Conservation (phyloP, 2,113 vertebrate genomes). For the Bostrychus sinensis region DNA sequence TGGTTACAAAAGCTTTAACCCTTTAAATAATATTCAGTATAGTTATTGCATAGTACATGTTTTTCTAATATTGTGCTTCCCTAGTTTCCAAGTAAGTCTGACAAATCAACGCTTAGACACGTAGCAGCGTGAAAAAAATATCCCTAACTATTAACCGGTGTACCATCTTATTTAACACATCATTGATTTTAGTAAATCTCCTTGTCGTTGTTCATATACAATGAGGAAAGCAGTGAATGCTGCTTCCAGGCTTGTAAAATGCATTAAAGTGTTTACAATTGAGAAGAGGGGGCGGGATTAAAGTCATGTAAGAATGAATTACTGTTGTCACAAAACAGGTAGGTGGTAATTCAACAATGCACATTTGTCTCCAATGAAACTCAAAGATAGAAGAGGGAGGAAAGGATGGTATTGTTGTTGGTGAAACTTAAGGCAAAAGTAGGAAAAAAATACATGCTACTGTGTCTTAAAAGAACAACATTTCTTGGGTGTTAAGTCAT, state of each 20-base stretch:
- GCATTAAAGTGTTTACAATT: conserved; percentile 23
- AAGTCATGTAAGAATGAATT: not conserved
- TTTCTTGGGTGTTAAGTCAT: not conserved
- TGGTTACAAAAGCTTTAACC: no score
- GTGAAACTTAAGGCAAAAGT: not conserved
- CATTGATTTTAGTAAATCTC: conserved; percentile 53
- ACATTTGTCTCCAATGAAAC: not conserved
- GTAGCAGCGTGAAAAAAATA: conserved; percentile 22
- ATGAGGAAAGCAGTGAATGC: not conserved
- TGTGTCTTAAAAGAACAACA: not conserved
- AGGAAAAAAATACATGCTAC: not conserved
- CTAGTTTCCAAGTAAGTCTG: no score
- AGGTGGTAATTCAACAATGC: not conserved
- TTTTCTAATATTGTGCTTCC: no score
- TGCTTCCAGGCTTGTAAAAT: conserved; percentile 28
- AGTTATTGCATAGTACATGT: no score
- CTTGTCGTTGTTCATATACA: conserved; percentile 23
- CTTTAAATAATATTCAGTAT: no score
- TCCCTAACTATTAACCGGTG: conserved; percentile 38
- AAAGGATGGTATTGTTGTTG: not conserved
- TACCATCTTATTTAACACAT: conserved; percentile 60
- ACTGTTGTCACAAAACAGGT: conserved; percentile 1
- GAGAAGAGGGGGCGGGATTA: conserved; percentile 18
- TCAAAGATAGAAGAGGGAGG: not conserved
- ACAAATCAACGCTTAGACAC: conserved; percentile 22